Conservation (phyloP, 2,888 invertebrate genomes). For the Tachystola acroxantha region DNA sequence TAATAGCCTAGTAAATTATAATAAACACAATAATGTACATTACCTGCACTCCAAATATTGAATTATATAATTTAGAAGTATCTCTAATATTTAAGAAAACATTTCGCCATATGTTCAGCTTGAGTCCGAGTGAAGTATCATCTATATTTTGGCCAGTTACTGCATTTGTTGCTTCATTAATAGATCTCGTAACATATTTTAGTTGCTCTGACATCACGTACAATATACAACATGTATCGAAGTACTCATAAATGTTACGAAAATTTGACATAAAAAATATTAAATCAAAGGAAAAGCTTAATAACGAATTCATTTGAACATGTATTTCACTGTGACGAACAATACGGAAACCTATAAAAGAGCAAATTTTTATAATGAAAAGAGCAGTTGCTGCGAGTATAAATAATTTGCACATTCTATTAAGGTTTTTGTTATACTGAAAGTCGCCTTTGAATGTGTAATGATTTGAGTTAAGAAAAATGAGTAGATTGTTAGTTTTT, state of each 20-base stretch:
- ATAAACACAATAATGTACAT: too few species aligned
- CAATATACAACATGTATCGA: slow-evolving; percentile 6
- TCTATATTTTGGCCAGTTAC: slow-evolving; percentile 23
- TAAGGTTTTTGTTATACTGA: slow-evolving; percentile 8
- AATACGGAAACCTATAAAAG: neutral
- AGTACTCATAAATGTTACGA: slow-evolving; percentile 5
- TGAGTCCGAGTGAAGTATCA: slow-evolving; percentile 14
- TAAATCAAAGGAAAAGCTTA: too few species aligned
- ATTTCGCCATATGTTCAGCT: neutral
- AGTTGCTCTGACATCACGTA: slow-evolving; percentile 12
- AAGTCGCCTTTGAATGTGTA: slow-evolving; percentile 7
- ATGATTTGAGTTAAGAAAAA: slow-evolving; percentile 9
- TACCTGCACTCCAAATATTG: slow-evolving; percentile 2
- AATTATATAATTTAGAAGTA: neutral
- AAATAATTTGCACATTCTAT: slow-evolving; percentile 2
- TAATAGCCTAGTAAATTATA: too few species aligned
- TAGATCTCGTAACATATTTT: slow-evolving; percentile 7
- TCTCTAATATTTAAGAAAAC: neutral
- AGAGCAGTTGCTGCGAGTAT: neutral
- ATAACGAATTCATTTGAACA: too few species aligned
- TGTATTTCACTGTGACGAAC: neutral
- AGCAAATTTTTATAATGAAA: neutral
- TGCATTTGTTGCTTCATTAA: neutral
- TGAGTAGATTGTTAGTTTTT: slow-evolving; percentile 5
- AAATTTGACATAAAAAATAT: too few species aligned